Evolutionary conservation across 2,113 vertebrate genomes (phyloP), one percentile per base, ranked within the genome.

Genomic region (Dinomys branickii): DNA sequence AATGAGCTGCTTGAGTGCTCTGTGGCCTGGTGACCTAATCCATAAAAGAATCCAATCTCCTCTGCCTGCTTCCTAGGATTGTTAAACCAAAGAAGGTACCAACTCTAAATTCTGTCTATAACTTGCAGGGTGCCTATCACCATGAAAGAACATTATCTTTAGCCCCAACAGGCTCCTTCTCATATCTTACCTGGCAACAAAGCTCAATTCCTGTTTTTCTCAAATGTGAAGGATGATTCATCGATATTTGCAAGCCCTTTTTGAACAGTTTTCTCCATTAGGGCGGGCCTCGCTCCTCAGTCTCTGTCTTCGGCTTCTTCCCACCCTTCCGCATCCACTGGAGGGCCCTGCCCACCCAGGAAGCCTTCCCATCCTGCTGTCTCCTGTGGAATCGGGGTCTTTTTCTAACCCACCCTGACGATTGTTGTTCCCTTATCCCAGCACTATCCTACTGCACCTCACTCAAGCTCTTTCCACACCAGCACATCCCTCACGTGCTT

Each of bases 11-110:
- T 38, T 9, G 22, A 24, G 8, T 28, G 24, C 44, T 61, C 85
- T 5, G 7, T 1, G 7, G 12, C 28, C 24, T 17, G 33, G 30
- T 50, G 1, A 52, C 47, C 81, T 28, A 7, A 26, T 13, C n/a
- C 58, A 19, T 38, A 3, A 8, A 9, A 13, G 44, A 8, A n/a
- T 16, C n/a, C 0, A 0, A 5, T 19, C 19, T 30, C 16, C 54
- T 10, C 80, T 47, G 28, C 75, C 59, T 20, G 1, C 38, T 5
- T 73, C 71, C 6, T 14, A 6, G n/a, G 5, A 10, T 47, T 7
- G 24, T 5, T 82, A 56, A 87, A 65, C 80, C 50, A n/a, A 50
- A 41, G 26, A 19, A 11, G 1, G 11, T 1, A 17, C 5, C 0
- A 69, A 58, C 59, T 58, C 22, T 73, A 24, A 20, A 28, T 14